Base-by-base conservation (phyloP, 1,140 invertebrate genomes). In the Anastrepha obliqua region DNA sequence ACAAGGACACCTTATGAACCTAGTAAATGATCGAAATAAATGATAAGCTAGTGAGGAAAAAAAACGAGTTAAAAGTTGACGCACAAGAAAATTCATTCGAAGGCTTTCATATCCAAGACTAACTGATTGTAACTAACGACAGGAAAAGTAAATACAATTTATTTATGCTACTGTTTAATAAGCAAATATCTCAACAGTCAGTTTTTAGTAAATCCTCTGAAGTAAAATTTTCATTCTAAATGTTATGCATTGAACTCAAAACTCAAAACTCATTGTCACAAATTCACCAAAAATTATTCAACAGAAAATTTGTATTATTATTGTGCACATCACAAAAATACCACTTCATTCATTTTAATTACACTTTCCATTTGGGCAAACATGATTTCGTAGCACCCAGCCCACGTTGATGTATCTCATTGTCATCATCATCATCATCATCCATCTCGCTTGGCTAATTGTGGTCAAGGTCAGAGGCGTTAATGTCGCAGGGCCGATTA, bases 391-490 rank as follows among this genome's bases (percentile, higher is more conserved):
- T 29, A 1, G 29, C 29, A 29, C 65, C 5, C 64, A 7, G 0
- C 2, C 20, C 20, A 65, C 29, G 64, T n/a, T 5, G 20, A 20
- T 20, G 29, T 29, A 74, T 17, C 42, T 74, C 67, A 29, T 29
- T 65, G n/a, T 65, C 74, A 11, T 3, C 29, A 17, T 44, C 39
- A n/a, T 17, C 67, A 44, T 70, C 67, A 47, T 47, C 67, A 67
- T 47, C 17, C 42, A 11, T 47, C 42, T 13, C 65, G 29, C 39
- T 67, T 42, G 65, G 65, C 65, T 13, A 15, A 67, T 67, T 67
- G 29, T 67, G 39, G 65, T 67, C 65, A 67, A 67, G 65, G 65
- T 67, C 65, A 67, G 11, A 67, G 65, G 65, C 65, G 65, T 67
- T 67, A 67, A 67, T 67, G 65, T 67, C 65, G 29, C 65, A 13